A percentile compares a stretch with the other conserved stretches of the same genome.
These are phyloP conservation scores for Cyclophora albipunctata DNA, from an alignment of 2,888 invertebrate genomes.

Conservation along the genomic window DNA sequence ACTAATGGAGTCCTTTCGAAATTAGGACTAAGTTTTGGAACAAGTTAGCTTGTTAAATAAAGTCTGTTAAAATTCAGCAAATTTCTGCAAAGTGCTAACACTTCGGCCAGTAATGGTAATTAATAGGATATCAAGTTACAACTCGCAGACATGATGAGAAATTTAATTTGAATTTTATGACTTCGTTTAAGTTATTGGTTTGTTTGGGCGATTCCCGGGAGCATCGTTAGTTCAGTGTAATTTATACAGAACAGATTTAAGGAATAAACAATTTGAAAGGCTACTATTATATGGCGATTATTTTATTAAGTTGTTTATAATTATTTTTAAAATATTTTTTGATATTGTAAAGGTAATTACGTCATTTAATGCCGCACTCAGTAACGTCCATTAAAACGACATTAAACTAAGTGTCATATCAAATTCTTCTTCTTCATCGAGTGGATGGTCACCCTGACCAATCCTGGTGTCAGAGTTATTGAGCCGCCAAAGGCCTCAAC, in stretches of 20 bases:
- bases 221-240: not conserved
- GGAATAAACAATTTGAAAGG: not conserved
- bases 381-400: too few relatives aligned
- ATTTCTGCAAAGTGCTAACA: constrained; percentile 9
- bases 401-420: too few relatives aligned
- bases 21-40: not conserved
- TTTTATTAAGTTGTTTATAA: too few relatives aligned
- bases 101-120: constrained; percentile 11
- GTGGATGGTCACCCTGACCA: too few relatives aligned
- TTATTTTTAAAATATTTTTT: too few relatives aligned
- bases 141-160: not conserved
- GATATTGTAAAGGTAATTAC: too few relatives aligned
- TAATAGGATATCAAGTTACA: constrained; percentile 13
- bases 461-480: too few relatives aligned
- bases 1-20: not conserved
- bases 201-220: not conserved
- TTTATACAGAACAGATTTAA: not conserved
- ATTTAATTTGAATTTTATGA: not conserved
- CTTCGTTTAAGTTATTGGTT: not conserved
- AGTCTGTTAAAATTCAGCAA: constrained; percentile 19
- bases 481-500: too few relatives aligned
- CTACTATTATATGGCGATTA: not conserved
- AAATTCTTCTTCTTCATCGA: too few relatives aligned
- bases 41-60: constrained; percentile 8
- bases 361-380: too few relatives aligned